Conservation (phyloP, 2,888 invertebrate genomes). For the Ochropacha duplaris region DNA sequence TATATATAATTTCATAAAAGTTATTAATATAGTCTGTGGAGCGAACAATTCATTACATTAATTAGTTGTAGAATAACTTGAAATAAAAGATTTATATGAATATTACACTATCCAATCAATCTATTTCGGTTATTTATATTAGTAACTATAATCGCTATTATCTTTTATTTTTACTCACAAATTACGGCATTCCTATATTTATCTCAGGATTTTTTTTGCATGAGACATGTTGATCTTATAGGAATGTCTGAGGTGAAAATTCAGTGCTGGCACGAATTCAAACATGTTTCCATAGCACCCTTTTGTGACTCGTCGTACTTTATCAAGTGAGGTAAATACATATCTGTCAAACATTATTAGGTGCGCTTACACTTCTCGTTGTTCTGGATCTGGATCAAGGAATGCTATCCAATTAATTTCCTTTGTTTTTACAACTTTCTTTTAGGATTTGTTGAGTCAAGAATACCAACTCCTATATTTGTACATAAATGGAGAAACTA, state of each 20-base stretch:
- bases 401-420: background rate
- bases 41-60: too few relatives aligned
- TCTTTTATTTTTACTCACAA: too few relatives aligned
- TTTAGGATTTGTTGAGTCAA: background rate
- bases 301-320: conserved; percentile 37
- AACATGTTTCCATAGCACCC: conserved; percentile 49
- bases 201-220: conserved; percentile 47
- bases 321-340: conserved; percentile 36
- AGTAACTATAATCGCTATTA: too few relatives aligned
- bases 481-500: too few relatives aligned
- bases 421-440: background rate
- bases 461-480: too few relatives aligned
- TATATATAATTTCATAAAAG: too few relatives aligned
- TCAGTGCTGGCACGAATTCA: conserved; percentile 65
- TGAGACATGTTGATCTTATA: conserved; percentile 52
- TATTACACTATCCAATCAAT: too few relatives aligned
- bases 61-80: too few relatives aligned
- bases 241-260: conserved; percentile 58
- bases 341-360: conserved; percentile 27
- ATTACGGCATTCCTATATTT: conserved; percentile 49
- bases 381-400: too few relatives aligned
- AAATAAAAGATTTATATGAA: too few relatives aligned
- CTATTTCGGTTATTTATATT: background rate
- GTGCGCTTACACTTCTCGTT: background rate
- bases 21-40: too few relatives aligned